Evolutionary conservation across 1,140 invertebrate genomes (phyloP).

Genomic region (Dreissena polymorpha): DNA sequence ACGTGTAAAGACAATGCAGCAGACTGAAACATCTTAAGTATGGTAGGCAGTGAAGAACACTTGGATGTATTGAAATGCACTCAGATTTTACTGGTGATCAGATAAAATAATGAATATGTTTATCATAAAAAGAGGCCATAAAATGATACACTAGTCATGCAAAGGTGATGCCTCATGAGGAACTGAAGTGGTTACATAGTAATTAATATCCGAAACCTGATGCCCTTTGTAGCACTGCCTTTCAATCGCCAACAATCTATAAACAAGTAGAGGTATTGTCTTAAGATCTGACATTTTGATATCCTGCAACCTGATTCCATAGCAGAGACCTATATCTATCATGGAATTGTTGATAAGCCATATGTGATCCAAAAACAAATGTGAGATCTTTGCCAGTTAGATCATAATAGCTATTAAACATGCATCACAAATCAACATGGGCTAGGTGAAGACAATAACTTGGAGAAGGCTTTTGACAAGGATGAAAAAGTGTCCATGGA

Average conservation of each 20-base stretch:
- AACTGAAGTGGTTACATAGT: not conserved
- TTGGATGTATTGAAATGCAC: not conserved
- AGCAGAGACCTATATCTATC: too few relatives aligned
- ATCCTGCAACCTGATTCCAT: too few relatives aligned
- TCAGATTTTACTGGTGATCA: not conserved
- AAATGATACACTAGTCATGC: slow-evolving; percentile 1
- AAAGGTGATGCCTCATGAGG: not conserved
- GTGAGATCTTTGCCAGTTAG: not conserved
- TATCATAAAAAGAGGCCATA: not conserved
- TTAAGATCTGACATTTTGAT: too few relatives aligned
- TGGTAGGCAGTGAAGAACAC: not conserved
- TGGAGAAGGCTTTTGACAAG: not conserved
- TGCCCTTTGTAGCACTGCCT: not conserved
- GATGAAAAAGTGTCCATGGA: slow-evolving; percentile 5
- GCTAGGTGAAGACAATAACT: not conserved
- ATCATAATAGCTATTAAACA: not conserved
- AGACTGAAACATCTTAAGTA: not conserved
- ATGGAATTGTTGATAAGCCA: too few relatives aligned
- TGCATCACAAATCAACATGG: not conserved
- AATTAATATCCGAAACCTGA: slow-evolving; percentile 2
- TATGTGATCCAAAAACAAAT: too few relatives aligned
- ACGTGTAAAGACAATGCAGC: not conserved
- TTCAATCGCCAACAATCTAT: too few relatives aligned
- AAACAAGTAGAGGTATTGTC: too few relatives aligned
- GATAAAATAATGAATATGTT: slow-evolving; percentile 13